A percentile compares a stretch with the other conserved stretches of the same genome.
phyloP scores from a whole-genome alignment of 2,113 vertebrate genomes.

The Labeo rohita region DNA sequence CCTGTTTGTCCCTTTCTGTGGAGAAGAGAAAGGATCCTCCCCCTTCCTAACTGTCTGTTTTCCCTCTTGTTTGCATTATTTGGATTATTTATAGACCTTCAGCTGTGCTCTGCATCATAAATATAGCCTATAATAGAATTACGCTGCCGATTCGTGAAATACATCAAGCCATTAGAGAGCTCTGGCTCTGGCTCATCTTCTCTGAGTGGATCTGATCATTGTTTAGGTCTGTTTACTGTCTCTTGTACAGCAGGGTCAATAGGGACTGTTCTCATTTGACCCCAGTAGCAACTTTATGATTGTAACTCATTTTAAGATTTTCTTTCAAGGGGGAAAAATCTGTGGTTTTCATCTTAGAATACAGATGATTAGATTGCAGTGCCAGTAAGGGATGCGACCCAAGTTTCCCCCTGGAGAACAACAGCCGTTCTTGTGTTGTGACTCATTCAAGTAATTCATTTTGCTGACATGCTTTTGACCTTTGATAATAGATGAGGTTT shows the following conservation, averaged over 20 bases:
- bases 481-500: slow-evolving; percentile 24
- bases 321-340: background rate
- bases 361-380: slow-evolving; percentile 38
- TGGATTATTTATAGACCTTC: slow-evolving; percentile 51
- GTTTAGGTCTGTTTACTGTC: background rate
- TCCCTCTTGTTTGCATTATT: slow-evolving; percentile 30
- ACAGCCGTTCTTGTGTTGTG: slow-evolving; percentile 19
- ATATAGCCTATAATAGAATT: slow-evolving; percentile 53
- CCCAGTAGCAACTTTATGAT: background rate
- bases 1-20: background rate
- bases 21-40: background rate
- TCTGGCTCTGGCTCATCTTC: slow-evolving; percentile 13
- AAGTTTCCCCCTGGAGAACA: slow-evolving; percentile 15
- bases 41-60: slow-evolving; percentile 1
- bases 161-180: slow-evolving; percentile 45
- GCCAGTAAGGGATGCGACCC: slow-evolving; percentile 41
- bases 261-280: background rate
- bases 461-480: slow-evolving; percentile 6
- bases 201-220: slow-evolving; percentile 22
- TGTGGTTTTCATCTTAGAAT: background rate
- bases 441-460: slow-evolving; percentile 37
- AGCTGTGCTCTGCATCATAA: slow-evolving; percentile 37
- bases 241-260: slow-evolving; percentile 9
- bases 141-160: slow-evolving; percentile 43
- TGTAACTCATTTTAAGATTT: background rate